Evolutionary conservation across 2,113 vertebrate genomes (phyloP).

Genomic region (Ramphastos sulfuratus): DNA sequence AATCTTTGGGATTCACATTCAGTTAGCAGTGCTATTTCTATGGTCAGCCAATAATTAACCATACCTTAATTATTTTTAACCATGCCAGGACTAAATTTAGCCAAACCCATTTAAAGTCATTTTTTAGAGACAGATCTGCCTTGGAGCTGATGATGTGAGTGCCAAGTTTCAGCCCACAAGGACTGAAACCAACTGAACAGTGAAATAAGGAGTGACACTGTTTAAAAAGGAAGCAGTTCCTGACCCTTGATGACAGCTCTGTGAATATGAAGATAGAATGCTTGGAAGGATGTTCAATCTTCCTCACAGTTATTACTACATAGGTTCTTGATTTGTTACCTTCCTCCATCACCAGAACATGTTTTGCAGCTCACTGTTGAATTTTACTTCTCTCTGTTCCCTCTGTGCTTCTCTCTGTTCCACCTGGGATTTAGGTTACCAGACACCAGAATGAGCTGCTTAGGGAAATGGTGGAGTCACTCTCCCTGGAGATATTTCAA

Average conservation of each 20-base stretch:
- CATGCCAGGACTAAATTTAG: constrained; percentile 28
- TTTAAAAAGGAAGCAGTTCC: constrained; percentile 29
- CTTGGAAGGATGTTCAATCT: neutral
- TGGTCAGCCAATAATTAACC: constrained; percentile 12
- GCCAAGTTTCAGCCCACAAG: constrained; percentile 35
- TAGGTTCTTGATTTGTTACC: neutral
- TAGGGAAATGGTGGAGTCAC: no score
- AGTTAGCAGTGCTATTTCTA: neutral
- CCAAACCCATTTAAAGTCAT: constrained; percentile 42
- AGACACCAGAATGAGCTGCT: no score
- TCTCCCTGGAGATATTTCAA: no score
- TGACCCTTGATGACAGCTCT: constrained; percentile 39
- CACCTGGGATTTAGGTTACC: no score
- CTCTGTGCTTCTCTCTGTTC: neutral
- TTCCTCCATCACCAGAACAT: neutral
- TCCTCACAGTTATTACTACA: neutral
- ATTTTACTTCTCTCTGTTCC: neutral
- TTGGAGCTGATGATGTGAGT: constrained; percentile 25
- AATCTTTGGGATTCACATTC: no score
- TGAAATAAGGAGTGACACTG: constrained; percentile 30
- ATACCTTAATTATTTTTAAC: constrained; percentile 38
- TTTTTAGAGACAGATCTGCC: constrained; percentile 36
- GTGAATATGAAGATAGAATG: neutral
- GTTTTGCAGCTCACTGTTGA: neutral
- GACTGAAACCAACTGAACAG: constrained; percentile 54